phyloP scores from a whole-genome alignment of 1,140 invertebrate species.

The Alviniconcha marisindica region DNA sequence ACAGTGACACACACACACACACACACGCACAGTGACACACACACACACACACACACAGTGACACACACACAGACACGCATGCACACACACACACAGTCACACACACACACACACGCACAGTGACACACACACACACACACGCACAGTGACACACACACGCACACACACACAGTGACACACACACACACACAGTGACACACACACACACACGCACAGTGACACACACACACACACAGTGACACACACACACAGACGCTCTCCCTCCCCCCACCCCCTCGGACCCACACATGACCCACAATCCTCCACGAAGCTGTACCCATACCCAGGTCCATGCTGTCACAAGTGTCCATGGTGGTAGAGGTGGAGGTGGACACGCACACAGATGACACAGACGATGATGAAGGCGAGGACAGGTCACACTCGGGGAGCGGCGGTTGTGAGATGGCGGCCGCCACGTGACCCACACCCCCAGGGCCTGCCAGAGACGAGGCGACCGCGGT shows the following conservation, averaged over 20 bases:
- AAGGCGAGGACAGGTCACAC: neutral
- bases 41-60: neutral
- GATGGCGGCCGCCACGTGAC: neutral
- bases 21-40: neutral
- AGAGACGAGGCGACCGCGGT: conserved; percentile 10
- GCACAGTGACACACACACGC: no score
- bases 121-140: no score
- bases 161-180: no score
- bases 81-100: neutral
- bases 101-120: neutral
- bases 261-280: no score
- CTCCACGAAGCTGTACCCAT: neutral
- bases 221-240: no score
- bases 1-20: no score
- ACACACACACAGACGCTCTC: no score
- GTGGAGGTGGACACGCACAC: conserved; percentile 13
- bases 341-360: conserved; percentile 15
- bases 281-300: neutral
- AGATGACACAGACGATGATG: conserved; percentile 25
- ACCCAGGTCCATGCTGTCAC: neutral
- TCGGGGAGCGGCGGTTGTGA: neutral
- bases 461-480: neutral
- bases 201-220: no score
- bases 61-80: neutral
- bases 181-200: no score